Base-by-base conservation (phyloP, 2,797 vertebrate genomes). In the Linurgus olivaceus region DNA sequence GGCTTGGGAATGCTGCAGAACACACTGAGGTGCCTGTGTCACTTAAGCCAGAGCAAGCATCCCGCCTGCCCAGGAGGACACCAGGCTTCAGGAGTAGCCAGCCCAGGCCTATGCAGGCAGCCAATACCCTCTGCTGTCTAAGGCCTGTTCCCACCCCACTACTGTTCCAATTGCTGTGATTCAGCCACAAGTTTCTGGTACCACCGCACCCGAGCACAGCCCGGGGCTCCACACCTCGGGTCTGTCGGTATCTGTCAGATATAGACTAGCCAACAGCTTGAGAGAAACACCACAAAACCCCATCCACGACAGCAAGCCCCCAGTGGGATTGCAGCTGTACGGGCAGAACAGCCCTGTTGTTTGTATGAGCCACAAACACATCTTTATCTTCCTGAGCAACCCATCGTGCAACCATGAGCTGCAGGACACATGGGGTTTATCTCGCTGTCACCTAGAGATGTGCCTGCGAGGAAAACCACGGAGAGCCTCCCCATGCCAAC, bases 231-330 rank as follows among this genome's bases (percentile, higher is more conserved):
- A 4, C 0, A 0, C 47, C 61, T 37, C 1, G 0, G 7, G 20
- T 21, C 66, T 2, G 3, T 10, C 11, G 7, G 52, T 31, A n/a
- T 26, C 70, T 26, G 47, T 35, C 52, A 63, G 8, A 48, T 8
- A 45, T 50, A 31, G 28, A 13, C 0, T 1, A 52, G 40, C 1
- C 0, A 1, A 9, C 3, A 8, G 52, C 58, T 4, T 33, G 57
- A 59, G 28, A 66, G 45, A 75, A 40, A 66, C 6, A 80, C 13
- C 70, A 55, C 29, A 59, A 35, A 54, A 62, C 6, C 31, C 26
- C 44, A 82, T 1, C 17, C 18, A 11, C 3, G 58, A 63, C n/a
- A 37, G 54, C 62, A 54, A 71, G 25, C 16, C 25, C 35, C 51
- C 33, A 66, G 25, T 1, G n/a, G 52, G 37, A 18, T 40, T 4